A percentile compares a stretch with the other conserved stretches of the same genome.
phyloP scores from a whole-genome alignment of 2,797 vertebrate species.

The Hypotaenidia philippensis region DNA sequence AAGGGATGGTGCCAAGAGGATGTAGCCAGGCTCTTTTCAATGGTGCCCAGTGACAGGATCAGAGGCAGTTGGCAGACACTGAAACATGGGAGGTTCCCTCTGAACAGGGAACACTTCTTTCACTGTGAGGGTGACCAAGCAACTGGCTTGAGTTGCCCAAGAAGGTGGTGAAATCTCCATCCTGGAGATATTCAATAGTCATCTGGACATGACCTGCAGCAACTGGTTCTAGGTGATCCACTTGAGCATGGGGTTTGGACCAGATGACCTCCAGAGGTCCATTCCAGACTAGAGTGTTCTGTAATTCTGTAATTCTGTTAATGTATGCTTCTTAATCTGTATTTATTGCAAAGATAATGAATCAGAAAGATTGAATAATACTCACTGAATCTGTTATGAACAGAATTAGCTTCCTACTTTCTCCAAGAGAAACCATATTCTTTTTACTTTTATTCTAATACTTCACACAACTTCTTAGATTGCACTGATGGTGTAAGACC shows the following conservation, averaged over 20 bases:
- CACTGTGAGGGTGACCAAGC: not conserved
- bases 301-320: not conserved
- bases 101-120: not conserved
- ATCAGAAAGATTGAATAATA: not conserved
- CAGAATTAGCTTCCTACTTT: not conserved
- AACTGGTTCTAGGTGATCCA: not conserved
- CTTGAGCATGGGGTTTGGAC: not conserved
- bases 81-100: not conserved
- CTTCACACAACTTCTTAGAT: not conserved
- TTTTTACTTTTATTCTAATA: not conserved
- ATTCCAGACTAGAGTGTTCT: no score
- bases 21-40: not conserved
- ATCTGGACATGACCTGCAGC: not conserved
- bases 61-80: not conserved
- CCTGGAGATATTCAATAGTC: not conserved
- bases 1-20: not conserved
- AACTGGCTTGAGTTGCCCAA: not conserved
- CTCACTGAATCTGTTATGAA: not conserved
- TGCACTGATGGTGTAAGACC: not conserved
- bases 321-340: not conserved
- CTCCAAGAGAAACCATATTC: not conserved
- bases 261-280: not conserved
- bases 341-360: not conserved
- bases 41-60: not conserved
- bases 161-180: not conserved